Conservation (phyloP, 2,797 vertebrate genomes). For the Myiotriccus ornatus region DNA sequence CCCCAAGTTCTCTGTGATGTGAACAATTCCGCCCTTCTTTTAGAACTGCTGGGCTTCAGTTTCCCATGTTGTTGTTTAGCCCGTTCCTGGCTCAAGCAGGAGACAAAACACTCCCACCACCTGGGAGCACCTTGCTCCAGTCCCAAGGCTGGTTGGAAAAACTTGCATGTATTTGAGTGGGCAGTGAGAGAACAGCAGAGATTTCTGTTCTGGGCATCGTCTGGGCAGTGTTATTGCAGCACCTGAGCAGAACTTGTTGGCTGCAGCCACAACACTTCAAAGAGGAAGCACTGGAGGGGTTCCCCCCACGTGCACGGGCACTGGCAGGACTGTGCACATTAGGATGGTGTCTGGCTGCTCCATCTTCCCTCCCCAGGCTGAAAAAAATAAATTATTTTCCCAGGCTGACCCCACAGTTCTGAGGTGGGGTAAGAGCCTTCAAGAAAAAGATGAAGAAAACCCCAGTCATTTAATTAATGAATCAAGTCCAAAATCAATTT, state of each 20-base stretch:
- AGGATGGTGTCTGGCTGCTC: neutral
- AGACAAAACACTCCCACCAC: neutral
- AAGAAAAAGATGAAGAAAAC: neutral
- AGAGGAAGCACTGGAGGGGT: neutral
- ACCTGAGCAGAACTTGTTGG: neutral
- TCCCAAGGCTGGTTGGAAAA: neutral
- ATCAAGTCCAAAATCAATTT: neutral
- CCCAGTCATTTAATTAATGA: neutral
- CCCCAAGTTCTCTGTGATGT: neutral
- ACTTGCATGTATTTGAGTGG: neutral
- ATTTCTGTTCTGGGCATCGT: neutral
- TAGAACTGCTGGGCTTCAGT: neutral
- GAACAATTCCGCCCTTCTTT: neutral
- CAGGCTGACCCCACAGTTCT: neutral
- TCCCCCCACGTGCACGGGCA: neutral
- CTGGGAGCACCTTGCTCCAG: neutral
- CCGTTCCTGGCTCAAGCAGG: neutral
- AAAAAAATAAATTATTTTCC: neutral
- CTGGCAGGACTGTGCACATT: neutral
- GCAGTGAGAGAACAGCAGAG: neutral
- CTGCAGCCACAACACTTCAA: neutral
- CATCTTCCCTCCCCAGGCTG: neutral
- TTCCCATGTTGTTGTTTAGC: neutral
- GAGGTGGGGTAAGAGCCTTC: neutral
- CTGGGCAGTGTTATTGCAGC: neutral